phyloP scores from a whole-genome alignment of 2,888 invertebrate genomes.

The Chirona hameri region DNA sequence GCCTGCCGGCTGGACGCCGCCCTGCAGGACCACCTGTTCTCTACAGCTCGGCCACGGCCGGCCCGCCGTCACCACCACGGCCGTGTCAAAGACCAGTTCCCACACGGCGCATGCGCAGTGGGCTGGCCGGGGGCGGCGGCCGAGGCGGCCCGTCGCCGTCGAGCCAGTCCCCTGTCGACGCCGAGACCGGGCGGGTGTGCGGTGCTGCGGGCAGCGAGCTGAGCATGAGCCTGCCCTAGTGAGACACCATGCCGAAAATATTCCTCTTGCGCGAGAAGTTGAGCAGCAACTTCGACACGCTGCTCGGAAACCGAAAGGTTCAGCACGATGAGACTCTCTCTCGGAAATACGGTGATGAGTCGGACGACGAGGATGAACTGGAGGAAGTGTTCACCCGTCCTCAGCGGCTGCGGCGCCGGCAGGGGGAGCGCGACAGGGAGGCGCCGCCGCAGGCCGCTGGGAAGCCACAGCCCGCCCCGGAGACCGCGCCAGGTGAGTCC shows the following conservation, averaged over 20 bases:
- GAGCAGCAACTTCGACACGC: conserved; percentile 25
- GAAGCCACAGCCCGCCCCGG: neutral
- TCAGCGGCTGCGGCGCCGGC: neutral
- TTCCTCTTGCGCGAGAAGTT: conserved; percentile 10
- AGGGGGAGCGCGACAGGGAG: neutral
- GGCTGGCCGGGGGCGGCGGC: conserved; percentile 3
- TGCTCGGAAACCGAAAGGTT: neutral
- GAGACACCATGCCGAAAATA: conserved; percentile 10
- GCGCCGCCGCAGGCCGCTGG: neutral
- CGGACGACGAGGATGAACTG: neutral
- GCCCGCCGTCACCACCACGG: neutral
- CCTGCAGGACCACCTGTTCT: neutral
- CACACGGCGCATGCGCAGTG: neutral
- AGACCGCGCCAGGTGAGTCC: neutral
- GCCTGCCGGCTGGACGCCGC: neutral
- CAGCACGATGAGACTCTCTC: neutral
- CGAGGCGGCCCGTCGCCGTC: neutral
- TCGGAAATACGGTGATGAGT: neutral
- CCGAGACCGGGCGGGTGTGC: neutral
- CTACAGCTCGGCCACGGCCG: neutral
- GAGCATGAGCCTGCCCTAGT: conserved; percentile 3
- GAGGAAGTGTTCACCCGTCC: neutral
- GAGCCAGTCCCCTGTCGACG: neutral
- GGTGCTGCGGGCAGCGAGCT: neutral
- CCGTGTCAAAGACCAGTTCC: conserved; percentile 25